Evolutionary conservation across 30 jellyfish, hydroid and myxozoan genomes (phyloP).

Genomic region (Aurelia sp.): DNA sequence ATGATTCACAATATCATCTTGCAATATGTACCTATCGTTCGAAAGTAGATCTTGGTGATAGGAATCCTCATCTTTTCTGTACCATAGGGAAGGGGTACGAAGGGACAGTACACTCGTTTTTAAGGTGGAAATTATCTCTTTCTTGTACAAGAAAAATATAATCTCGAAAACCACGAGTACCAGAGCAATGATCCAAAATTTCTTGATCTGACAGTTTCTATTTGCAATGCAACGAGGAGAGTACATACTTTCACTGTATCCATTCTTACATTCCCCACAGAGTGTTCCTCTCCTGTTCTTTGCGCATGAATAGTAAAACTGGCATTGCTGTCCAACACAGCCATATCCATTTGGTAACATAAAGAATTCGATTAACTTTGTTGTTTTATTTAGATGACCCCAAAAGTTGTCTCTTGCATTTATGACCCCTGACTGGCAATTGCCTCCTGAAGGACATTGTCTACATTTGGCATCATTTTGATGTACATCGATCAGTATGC

Average conservation of each 20-base stretch:
- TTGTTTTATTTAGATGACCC: too few relatives aligned
- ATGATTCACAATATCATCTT: neutral
- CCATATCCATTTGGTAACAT: constrained; percentile 29
- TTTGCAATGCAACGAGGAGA: constrained; percentile 16
- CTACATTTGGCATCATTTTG: neutral
- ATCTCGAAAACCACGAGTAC: neutral
- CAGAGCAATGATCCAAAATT: constrained; percentile 9
- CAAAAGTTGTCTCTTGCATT: too few relatives aligned
- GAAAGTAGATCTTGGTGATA: neutral
- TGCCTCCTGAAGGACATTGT: constrained; percentile 20
- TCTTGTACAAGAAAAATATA: constrained; percentile 2
- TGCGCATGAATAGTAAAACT: constrained; percentile 5
- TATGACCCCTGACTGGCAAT: constrained; percentile 3
- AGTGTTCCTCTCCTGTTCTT: constrained; percentile 19
- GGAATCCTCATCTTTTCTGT: neutral
- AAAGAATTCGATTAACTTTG: neutral
- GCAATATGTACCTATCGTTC: neutral
- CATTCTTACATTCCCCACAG: constrained; percentile 6
- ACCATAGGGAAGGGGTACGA: neutral
- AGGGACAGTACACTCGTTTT: neutral
- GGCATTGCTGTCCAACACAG: neutral
- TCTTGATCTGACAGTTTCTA: neutral
- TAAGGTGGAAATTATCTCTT: neutral
- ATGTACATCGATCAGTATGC: neutral
- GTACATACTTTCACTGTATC: neutral